A percentile compares a stretch with the other conserved stretches of the same genome.
Evolutionary conservation across 2,113 vertebrate genomes (phyloP).

Genomic region (Pontoporia blainvillei): DNA sequence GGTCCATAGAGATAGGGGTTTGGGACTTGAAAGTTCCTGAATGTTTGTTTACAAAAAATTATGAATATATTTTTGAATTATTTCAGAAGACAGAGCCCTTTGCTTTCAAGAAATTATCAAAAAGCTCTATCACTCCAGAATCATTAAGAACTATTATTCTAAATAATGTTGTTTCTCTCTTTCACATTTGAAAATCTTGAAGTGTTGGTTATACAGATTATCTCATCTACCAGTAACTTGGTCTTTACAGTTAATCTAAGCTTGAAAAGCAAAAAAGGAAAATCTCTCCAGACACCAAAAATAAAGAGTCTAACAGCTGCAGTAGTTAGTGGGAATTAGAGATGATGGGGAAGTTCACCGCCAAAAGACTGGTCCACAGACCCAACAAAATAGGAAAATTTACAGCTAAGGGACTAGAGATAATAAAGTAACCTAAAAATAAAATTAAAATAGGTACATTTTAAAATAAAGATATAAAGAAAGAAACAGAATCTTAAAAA

Average conservation of each 20-base stretch:
- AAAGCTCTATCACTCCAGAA: neutral
- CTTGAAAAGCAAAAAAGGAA: neutral
- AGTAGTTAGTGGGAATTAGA: neutral
- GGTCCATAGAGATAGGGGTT: neutral
- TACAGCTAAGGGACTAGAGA: neutral
- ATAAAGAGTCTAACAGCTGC: neutral
- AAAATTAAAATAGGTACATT: neutral
- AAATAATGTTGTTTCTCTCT: constrained; percentile 16
- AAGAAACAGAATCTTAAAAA: neutral
- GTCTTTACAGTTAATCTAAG: neutral
- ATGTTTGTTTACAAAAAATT: neutral
- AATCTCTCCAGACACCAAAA: neutral
- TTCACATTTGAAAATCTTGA: constrained; percentile 28
- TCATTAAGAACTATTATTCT: neutral
- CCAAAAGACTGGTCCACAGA: neutral
- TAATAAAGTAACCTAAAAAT: constrained; percentile 5
- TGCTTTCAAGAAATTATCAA: constrained; percentile 2
- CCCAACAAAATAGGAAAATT: neutral
- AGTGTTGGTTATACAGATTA: neutral
- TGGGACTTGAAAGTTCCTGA: neutral
- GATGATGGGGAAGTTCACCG: neutral
- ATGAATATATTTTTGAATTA: neutral
- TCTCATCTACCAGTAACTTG: neutral
- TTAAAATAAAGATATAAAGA: constrained; percentile 18
- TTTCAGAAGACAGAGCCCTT: neutral